Evolutionary conservation across 1,140 invertebrate genomes (phyloP), one percentile per base, ranked within the genome.

Genomic region (Listronotus oregonensis): DNA sequence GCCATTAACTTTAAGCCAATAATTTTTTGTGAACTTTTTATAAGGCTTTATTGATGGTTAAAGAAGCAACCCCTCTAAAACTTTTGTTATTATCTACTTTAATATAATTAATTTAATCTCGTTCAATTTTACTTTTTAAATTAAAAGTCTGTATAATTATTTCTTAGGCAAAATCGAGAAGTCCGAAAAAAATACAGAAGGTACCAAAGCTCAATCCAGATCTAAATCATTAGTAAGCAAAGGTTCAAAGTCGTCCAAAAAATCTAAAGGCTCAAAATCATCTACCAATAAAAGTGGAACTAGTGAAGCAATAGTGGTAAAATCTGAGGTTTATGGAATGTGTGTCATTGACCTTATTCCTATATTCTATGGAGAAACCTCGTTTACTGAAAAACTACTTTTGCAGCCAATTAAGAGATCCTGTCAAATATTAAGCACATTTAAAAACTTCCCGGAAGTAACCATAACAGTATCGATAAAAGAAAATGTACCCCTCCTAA

Each of bases 371-470:
- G 60, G 66, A 47, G 57, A 64, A 56, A 59, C 14, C 7, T 49
- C 57, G 17, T 72, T 73, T 56, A 46, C 61, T 11, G 67, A 72
- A 66, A 56, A 51, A 47, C 32, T 73, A 4, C 37, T 52, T 0
- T 40, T 76, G 8, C 64, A 69, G 14, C 60, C 69, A 15, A 17
- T 64, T 7, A 43, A 60, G 17, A 5, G 52, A 27, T 64, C 49
- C 54, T 66, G 56, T 46, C 66, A 72, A 32, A 52, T 58, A 0
- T 65, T 73, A 52, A 60, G 57, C 4, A 56, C 71, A 1, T 69
- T 52, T 32, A 66, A 68, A 43, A 55, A 67, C n/a, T 54, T 66
- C 34, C 73, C 72, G 6, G 60, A 68, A 62, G 37, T 75, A n/a
- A 14, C 39, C 10, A 56, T 74, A 6, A 70, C 64, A 21, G 65